phyloP scores from a whole-genome alignment of 2,113 vertebrate species.

The Dunckerocampus dactyliophorus region DNA sequence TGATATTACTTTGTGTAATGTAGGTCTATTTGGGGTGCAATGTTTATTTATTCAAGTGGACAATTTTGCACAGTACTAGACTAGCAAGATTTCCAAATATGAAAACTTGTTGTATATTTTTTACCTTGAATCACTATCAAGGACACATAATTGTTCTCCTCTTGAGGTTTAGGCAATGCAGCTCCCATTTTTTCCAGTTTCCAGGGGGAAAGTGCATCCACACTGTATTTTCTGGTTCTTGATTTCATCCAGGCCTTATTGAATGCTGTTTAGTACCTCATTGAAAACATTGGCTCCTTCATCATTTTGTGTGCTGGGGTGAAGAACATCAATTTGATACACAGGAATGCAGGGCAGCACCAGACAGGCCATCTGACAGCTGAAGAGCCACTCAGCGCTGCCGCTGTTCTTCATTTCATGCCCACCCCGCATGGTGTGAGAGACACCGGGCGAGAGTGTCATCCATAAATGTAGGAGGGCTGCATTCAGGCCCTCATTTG shows the following conservation, averaged over 20 bases:
- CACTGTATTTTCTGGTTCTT: not conserved
- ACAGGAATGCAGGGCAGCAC: constrained; percentile 22
- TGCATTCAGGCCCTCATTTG: constrained; percentile 22
- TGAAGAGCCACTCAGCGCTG: constrained; percentile 36
- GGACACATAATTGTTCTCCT: too few relatives aligned
- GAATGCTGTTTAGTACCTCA: constrained; percentile 4
- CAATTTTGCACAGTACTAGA: too few relatives aligned
- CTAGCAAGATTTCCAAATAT: too few relatives aligned
- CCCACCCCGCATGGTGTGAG: constrained; percentile 6
- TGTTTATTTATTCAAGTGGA: too few relatives aligned
- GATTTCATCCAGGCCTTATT: not conserved
- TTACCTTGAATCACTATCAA: too few relatives aligned
- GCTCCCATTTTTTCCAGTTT: not conserved
- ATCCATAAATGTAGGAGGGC: constrained; percentile 36
- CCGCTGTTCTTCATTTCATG: constrained; percentile 33
- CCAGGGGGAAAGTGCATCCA: not conserved
- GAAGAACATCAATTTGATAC: constrained; percentile 37
- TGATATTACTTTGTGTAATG: too few relatives aligned
- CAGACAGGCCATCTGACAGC: constrained; percentile 23
- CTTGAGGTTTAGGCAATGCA: too few relatives aligned
- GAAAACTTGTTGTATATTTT: too few relatives aligned
- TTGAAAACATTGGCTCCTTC: constrained; percentile 10
- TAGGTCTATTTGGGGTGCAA: too few relatives aligned
- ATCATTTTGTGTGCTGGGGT: constrained; percentile 15
- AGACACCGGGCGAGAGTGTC: constrained; percentile 30